phyloP scores from a whole-genome alignment of 2,113 vertebrate genomes.

The Macquaria australasica region DNA sequence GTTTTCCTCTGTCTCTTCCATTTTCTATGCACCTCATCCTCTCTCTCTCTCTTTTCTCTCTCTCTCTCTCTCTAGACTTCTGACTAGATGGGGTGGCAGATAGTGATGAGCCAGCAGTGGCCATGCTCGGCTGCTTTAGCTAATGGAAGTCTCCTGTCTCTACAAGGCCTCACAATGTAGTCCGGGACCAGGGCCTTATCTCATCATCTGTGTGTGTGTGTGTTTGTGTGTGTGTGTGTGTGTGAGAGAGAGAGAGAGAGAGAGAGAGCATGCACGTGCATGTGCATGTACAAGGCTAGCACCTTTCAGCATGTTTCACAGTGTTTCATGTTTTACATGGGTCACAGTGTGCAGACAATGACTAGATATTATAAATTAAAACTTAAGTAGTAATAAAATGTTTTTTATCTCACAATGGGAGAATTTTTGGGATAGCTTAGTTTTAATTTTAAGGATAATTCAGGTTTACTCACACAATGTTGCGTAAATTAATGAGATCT shows the following conservation, averaged over 20 bases:
- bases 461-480: not conserved
- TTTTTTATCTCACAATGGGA: not conserved
- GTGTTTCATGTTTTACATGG: too few species aligned
- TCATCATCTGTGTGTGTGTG: slow-evolving; percentile 47
- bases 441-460: not conserved
- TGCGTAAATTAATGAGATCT: not conserved
- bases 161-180: slow-evolving; percentile 75
- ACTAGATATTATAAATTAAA: not conserved
- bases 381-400: not conserved
- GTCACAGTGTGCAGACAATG: not conserved
- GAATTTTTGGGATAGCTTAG: not conserved
- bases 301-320: slow-evolving; percentile 2
- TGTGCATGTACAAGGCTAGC: not conserved
- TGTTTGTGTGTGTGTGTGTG: slow-evolving; percentile 43
- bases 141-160: slow-evolving; percentile 79
- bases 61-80: slow-evolving; percentile 46
- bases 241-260: not conserved
- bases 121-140: slow-evolving; percentile 76
- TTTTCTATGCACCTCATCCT: slow-evolving; percentile 23
- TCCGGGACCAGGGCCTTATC: slow-evolving; percentile 60
- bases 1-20: slow-evolving; percentile 45
- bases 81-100: slow-evolving; percentile 68
- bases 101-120: slow-evolving; percentile 83
- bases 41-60: slow-evolving; percentile 23
- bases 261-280: too few species aligned